These are phyloP conservation scores for Acleris holmiana DNA, from an alignment of 2,888 invertebrate species.

Conservation along the genomic window DNA sequence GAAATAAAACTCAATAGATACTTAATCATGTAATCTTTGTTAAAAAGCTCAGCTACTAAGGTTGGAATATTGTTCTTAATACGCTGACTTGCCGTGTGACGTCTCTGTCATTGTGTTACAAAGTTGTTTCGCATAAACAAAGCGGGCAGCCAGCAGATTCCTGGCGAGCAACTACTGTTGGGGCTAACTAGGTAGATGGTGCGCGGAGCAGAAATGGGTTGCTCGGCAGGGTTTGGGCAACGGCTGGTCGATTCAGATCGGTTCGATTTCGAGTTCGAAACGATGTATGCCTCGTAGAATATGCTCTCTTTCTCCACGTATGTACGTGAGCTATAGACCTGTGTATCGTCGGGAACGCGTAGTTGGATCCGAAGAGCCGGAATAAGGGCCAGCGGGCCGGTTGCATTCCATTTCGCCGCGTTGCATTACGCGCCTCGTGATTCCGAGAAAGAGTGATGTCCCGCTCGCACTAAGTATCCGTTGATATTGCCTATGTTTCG, in stretches of 20 bases:
- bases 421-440: slow-evolving; percentile 72
- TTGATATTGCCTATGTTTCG: slow-evolving; percentile 74
- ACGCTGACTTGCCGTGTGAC: background rate
- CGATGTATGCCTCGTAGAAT: slow-evolving; percentile 6
- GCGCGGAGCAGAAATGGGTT: slow-evolving; percentile 24
- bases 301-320: slow-evolving; percentile 11
- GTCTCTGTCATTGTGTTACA: background rate
- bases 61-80: slow-evolving; percentile 2
- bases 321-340: slow-evolving; percentile 8
- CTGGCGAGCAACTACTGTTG: slow-evolving; percentile 4
- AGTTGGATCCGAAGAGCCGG: slow-evolving; percentile 43
- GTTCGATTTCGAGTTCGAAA: slow-evolving; percentile 6
- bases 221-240: slow-evolving; percentile 18
- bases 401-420: slow-evolving; percentile 77
- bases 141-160: slow-evolving; percentile 6
- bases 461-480: slow-evolving; percentile 75
- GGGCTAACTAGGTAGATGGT: slow-evolving; percentile 18
- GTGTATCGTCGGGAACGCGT: slow-evolving; percentile 4
- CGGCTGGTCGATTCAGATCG: slow-evolving; percentile 20
- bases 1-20: background rate
- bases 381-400: slow-evolving; percentile 42
- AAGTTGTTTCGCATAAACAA: background rate
- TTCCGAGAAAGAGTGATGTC: slow-evolving; percentile 78
- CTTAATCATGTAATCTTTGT: background rate
- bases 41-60: slow-evolving; percentile 1